phyloP scores from a whole-genome alignment of 2,888 invertebrate species.

The Noctuana brunneofusca region DNA sequence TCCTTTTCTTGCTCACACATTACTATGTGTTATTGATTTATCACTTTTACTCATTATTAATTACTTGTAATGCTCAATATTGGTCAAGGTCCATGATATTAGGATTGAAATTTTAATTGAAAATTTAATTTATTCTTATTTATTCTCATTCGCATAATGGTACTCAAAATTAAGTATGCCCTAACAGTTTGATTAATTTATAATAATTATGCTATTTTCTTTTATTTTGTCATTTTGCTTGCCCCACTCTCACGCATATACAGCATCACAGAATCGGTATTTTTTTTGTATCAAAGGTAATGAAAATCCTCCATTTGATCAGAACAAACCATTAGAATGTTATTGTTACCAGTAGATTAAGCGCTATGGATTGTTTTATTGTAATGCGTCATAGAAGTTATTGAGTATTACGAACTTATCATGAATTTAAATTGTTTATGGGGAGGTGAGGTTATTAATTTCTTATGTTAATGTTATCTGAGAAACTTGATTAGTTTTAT shows the following conservation, averaged over 20 bases:
- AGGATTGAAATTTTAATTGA: conserved; percentile 64
- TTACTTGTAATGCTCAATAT: conserved; percentile 71
- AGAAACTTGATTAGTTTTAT: conserved; percentile 62
- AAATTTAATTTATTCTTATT: conserved; percentile 68
- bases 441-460: conserved; percentile 51
- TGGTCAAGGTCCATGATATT: conserved; percentile 78
- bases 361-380: conserved; percentile 71
- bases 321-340: conserved; percentile 60
- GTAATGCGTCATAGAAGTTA: conserved; percentile 47
- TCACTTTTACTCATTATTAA: conserved; percentile 70
- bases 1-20: conserved; percentile 73
- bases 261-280: conserved; percentile 40
- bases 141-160: conserved; percentile 47
- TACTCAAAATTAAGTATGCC: conserved; percentile 33
- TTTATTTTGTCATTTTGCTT: conserved; percentile 36
- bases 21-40: conserved; percentile 52
- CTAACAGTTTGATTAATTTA: conserved; percentile 1
- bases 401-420: conserved; percentile 44
- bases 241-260: conserved; percentile 37
- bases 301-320: conserved; percentile 51
- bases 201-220: neutral
- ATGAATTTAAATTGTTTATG: conserved; percentile 59
- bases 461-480: conserved; percentile 63
- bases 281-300: conserved; percentile 35
- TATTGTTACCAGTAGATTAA: conserved; percentile 82